Evolutionary conservation across 2,888 invertebrate species (phyloP).

Genomic region (Euzetes globulus): DNA sequence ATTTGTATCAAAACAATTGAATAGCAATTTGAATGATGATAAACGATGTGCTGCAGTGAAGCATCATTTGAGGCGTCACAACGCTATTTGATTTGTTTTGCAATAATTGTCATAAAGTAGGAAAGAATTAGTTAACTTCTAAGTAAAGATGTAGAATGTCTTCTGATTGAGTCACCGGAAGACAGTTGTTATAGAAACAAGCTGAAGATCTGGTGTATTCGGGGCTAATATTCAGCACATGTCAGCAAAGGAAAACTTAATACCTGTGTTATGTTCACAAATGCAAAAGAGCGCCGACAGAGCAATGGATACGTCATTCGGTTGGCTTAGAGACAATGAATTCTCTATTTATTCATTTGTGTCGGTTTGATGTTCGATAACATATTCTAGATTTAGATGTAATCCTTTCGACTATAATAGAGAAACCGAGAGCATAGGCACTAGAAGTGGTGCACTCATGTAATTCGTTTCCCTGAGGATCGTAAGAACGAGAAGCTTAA

Average conservation of each 20-base stretch:
- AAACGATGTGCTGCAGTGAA: background rate
- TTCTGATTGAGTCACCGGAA: background rate
- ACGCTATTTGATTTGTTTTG: background rate
- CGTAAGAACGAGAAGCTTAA: slow-evolving; percentile 1
- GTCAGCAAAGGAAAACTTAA: background rate
- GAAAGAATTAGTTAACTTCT: background rate
- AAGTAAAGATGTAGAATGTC: background rate
- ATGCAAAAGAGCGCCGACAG: background rate
- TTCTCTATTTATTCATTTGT: slow-evolving; percentile 11
- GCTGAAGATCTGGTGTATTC: background rate
- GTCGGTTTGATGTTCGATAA: slow-evolving; percentile 10
- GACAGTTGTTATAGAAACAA: slow-evolving; percentile 22
- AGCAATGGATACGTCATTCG: background rate
- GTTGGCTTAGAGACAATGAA: background rate
- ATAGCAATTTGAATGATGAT: background rate
- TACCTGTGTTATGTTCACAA: background rate
- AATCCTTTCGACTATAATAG: background rate
- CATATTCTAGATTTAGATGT: slow-evolving; percentile 13
- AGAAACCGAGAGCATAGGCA: background rate
- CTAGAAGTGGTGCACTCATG: background rate
- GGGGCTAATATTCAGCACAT: background rate
- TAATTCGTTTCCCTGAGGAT: slow-evolving; percentile 20
- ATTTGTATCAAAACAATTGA: no score
- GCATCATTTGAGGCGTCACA: slow-evolving; percentile 11
- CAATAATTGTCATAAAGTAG: background rate